phyloP scores from a whole-genome alignment of 1,140 invertebrate genomes.

The Pararge aegeria region DNA sequence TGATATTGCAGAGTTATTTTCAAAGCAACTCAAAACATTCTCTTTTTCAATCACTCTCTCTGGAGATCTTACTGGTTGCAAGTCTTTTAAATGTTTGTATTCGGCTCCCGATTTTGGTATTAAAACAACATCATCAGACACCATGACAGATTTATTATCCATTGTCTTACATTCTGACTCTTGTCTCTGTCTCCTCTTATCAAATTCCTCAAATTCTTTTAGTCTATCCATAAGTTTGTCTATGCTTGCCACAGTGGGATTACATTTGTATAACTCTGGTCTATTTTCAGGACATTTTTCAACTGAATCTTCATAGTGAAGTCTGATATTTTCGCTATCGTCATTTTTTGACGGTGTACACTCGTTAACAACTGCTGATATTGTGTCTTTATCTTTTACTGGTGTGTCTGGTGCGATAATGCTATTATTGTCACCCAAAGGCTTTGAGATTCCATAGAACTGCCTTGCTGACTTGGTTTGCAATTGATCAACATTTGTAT shows the following conservation, averaged over 20 bases:
- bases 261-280: constrained; percentile 64
- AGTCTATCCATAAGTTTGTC: constrained; percentile 76
- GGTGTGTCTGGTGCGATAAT: constrained; percentile 63
- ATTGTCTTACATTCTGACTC: constrained; percentile 63
- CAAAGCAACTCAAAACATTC: constrained; percentile 75
- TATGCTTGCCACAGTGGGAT: constrained; percentile 58
- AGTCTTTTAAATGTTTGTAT: constrained; percentile 71
- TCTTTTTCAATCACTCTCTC: constrained; percentile 73
- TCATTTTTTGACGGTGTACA: constrained; percentile 68
- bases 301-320: constrained; percentile 65
- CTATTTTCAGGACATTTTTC: constrained; percentile 64
- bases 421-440: constrained; percentile 60
- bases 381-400: constrained; percentile 69
- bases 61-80: constrained; percentile 65
- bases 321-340: constrained; percentile 69
- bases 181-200: constrained; percentile 73
- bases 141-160: constrained; percentile 68
- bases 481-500: constrained; percentile 46
- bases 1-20: constrained; percentile 77
- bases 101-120: constrained; percentile 74
- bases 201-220: constrained; percentile 76
- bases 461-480: constrained; percentile 60
- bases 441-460: constrained; percentile 59
- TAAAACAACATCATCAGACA: constrained; percentile 73
- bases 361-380: constrained; percentile 59